Conservation (phyloP, 2,888 invertebrate genomes). For the Eueremaeus valkanovi region DNA sequence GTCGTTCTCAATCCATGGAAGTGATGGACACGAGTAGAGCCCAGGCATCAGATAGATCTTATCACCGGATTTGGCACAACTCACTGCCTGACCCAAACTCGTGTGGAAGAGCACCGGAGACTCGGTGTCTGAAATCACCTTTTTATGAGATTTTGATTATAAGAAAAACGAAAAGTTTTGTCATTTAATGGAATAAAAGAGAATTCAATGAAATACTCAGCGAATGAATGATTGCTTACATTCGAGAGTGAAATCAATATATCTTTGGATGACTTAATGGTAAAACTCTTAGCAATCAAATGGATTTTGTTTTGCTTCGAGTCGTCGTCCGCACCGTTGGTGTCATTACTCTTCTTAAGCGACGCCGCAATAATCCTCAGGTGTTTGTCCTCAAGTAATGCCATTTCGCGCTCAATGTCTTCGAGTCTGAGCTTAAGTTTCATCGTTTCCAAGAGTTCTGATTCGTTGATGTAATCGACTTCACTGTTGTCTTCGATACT, state of each 20-base stretch:
- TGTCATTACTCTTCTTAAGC: neutral
- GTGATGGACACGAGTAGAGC: constrained; percentile 44
- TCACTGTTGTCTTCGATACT: constrained; percentile 47
- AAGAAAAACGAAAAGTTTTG: neutral
- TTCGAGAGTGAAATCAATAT: neutral
- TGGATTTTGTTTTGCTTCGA: constrained; percentile 30
- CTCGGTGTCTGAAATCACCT: neutral
- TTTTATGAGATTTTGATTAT: neutral
- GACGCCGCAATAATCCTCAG: constrained; percentile 23
- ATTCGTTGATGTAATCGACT: constrained; percentile 42
- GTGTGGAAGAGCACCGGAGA: constrained; percentile 43
- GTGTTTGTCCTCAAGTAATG: constrained; percentile 47
- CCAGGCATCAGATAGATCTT: constrained; percentile 47
- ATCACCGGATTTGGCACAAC: constrained; percentile 45
- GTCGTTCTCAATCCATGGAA: constrained; percentile 47
- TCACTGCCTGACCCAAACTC: constrained; percentile 43
- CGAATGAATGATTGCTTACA: neutral
- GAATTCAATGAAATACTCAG: too few species aligned
- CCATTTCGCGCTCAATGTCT: constrained; percentile 47
- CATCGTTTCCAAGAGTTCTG: constrained; percentile 45
- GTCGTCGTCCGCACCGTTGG: constrained; percentile 1
- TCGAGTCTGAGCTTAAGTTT: constrained; percentile 45
- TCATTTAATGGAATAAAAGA: neutral
- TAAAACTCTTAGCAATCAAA: constrained; percentile 44
- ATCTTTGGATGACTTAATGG: constrained; percentile 24